Evolutionary conservation across 2,797 vertebrate species (phyloP), one percentile per base, ranked within the genome.

Genomic region (Lagodon rhomboides): DNA sequence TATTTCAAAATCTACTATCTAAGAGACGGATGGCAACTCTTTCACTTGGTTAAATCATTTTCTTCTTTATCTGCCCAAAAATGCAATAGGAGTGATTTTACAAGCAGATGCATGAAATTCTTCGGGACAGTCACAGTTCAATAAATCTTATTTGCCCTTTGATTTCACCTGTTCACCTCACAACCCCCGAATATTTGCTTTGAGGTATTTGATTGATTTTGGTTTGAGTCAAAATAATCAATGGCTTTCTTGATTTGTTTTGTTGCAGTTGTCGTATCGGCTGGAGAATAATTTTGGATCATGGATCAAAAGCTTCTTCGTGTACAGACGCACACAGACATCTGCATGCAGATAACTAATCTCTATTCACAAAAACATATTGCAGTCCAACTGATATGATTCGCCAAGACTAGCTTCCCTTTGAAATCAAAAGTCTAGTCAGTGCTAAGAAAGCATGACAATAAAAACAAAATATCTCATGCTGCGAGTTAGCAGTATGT

Each of bases 391-490:
- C 68, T 61, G 6, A 82, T 87, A 50, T 85, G 78, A 83, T 78
- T 85, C 25, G 82, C 86, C 86, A 91, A 80, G 65, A 43, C 18
- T 27, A 64, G 38, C 64, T 80, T 87, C 43, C 51, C 77, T 89
- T 89, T 82, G 84, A 91, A 82, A 89, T 89, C 77, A 82, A 79
- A 90, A 84, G 87, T 89, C 79, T 92, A 79, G 86, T 69, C 54
- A 55, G 87, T 88, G 81, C 86, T 85, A 89, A 83, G 88, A 93
- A 92, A 89, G 89, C 88, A 79, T 91, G 80, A 88, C 82, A 82
- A 63, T 68, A 60, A 89, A 90, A 93, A 91, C 82, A 91, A 81
- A 93, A 85, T 79, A 85, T 76, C 64, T 87, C 79, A 68, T 75
- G 89, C 56, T 86, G 62, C 72, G 73, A 77, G 77, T 89, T 87